phyloP scores from a whole-genome alignment of 2,113 vertebrate species.

The Riparia riparia region DNA sequence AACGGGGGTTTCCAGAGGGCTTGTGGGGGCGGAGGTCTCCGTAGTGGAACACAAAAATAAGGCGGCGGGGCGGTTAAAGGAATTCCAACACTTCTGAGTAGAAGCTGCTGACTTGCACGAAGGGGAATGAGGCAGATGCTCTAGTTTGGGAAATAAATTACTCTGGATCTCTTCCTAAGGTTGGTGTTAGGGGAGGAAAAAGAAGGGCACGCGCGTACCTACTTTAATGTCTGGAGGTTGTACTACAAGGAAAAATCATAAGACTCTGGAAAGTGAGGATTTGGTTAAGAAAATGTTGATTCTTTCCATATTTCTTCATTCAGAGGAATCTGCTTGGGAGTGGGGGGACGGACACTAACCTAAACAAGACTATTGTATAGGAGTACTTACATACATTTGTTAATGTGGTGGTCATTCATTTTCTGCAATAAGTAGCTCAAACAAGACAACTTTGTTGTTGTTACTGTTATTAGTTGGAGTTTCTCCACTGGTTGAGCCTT shows the following conservation, averaged over 20 bases:
- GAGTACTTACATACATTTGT: fast-evolving
- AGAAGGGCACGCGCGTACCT: not conserved
- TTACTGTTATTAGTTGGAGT: fast-evolving
- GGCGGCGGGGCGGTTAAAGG: not conserved
- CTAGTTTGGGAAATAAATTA: not conserved
- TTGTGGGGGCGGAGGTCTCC: not conserved
- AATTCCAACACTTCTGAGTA: not conserved
- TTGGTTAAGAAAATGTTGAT: not conserved
- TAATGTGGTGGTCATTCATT: not conserved
- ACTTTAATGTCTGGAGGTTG: not conserved
- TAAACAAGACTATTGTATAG: not conserved
- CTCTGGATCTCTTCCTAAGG: not conserved
- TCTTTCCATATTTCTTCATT: fast-evolving
- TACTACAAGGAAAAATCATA: not conserved
- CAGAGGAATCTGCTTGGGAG: not conserved
- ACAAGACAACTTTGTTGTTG: not conserved
- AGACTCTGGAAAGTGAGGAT: not conserved
- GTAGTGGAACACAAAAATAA: not conserved
- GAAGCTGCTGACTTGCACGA: not conserved
- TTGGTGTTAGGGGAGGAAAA: not conserved
- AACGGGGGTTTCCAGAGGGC: not conserved
- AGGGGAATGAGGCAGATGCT: not conserved
- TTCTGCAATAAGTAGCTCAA: not conserved
- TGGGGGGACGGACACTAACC: fast-evolving
- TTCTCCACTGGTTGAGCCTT: not conserved